A percentile compares a stretch with the other conserved stretches of the same genome.
Conservation (phyloP, 2,888 invertebrate species). For the Hirtodrosophila trivittata region DNA sequence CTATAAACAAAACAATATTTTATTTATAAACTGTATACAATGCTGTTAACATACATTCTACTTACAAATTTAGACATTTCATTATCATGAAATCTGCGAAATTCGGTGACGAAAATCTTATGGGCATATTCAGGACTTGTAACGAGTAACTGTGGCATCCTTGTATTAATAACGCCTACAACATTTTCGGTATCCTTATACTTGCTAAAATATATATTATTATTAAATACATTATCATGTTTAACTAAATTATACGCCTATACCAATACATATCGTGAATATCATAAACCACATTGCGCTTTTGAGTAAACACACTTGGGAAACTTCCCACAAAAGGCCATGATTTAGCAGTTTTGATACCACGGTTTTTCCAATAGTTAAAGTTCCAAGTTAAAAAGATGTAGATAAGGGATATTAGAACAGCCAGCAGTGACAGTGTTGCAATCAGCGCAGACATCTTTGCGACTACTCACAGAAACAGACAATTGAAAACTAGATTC, state of each 20-base stretch:
- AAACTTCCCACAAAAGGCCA: slow-evolving; percentile 81
- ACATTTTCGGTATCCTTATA: slow-evolving; percentile 69
- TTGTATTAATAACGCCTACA: slow-evolving; percentile 82
- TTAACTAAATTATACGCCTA: slow-evolving; percentile 1
- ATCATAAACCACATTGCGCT: slow-evolving; percentile 78
- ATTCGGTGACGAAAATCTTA: slow-evolving; percentile 83
- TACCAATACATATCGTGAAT: slow-evolving; percentile 83
- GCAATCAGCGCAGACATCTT: slow-evolving; percentile 39
- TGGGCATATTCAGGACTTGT: slow-evolving; percentile 81
- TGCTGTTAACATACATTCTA: neutral
- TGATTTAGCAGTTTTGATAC: slow-evolving; percentile 81
- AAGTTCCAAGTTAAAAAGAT: slow-evolving; percentile 77
- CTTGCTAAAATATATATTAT: slow-evolving; percentile 28
- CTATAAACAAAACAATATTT: slow-evolving; percentile 20
- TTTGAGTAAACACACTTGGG: slow-evolving; percentile 72
- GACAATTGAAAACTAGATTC: slow-evolving; percentile 29
- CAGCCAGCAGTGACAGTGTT: slow-evolving; percentile 28
- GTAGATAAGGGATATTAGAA: slow-evolving; percentile 54
- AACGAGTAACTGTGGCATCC: slow-evolving; percentile 81
- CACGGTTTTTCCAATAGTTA: slow-evolving; percentile 82
- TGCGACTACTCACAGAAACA: slow-evolving; percentile 12
- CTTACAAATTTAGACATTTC: slow-evolving; percentile 69
- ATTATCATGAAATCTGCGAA: slow-evolving; percentile 82
- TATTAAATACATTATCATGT: neutral
- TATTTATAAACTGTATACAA: no score